These are phyloP conservation scores for Leucophenga maculata DNA, from an alignment of 2,888 invertebrate species.

Conservation along the genomic window DNA sequence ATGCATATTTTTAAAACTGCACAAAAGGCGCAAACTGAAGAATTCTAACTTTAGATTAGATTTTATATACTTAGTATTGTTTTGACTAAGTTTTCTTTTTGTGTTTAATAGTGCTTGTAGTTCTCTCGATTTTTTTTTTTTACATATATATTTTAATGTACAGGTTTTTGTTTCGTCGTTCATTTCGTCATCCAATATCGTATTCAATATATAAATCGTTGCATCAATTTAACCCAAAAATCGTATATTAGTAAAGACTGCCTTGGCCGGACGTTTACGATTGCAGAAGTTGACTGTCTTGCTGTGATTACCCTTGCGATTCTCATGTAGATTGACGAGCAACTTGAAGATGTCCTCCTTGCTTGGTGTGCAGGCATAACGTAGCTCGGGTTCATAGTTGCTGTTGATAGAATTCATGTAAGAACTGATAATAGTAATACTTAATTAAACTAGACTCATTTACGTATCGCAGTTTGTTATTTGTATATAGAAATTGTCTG, in stretches of 20 bases:
- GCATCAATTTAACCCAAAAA: conserved; percentile 75
- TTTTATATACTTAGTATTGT: neutral
- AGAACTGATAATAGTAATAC: conserved; percentile 61
- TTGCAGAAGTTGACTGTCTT: conserved; percentile 78
- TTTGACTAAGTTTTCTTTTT: neutral
- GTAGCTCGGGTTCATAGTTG: conserved; percentile 75
- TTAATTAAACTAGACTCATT: conserved; percentile 32
- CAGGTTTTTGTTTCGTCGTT: neutral
- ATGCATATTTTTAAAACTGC: conserved; percentile 1
- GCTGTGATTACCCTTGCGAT: conserved; percentile 74
- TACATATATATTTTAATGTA: neutral
- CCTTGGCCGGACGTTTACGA: conserved; percentile 76
- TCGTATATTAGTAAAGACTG: conserved; percentile 78
- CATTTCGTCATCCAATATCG: neutral
- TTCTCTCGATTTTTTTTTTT: neutral
- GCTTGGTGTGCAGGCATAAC: conserved; percentile 77
- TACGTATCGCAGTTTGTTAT: conserved; percentile 22
- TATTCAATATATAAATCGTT: neutral
- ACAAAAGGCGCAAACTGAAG: neutral
- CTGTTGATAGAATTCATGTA: conserved; percentile 66
- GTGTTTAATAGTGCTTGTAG: neutral
- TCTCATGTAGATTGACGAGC: conserved; percentile 76
- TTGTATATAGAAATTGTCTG: conserved; percentile 5
- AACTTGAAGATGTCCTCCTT: conserved; percentile 77
- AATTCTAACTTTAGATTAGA: too few relatives aligned